phyloP scores from a whole-genome alignment of 2,888 invertebrate species.

The Ormyrus nitidulus region DNA sequence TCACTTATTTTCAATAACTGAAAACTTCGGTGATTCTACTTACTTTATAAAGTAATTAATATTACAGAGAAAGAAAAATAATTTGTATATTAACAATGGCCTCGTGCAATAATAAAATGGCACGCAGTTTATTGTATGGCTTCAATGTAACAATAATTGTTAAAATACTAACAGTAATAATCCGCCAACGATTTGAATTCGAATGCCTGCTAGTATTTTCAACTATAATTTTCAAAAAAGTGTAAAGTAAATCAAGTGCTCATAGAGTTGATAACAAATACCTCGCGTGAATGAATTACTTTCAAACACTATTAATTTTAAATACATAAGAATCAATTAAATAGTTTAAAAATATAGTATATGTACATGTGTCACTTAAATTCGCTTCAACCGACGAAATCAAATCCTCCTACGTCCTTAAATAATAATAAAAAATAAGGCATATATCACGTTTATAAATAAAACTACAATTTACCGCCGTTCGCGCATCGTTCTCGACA shows the following conservation, averaged over 20 bases:
- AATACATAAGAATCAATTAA: neutral
- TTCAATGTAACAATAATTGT: constrained; percentile 30
- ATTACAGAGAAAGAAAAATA: constrained; percentile 33
- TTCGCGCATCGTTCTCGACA: no score
- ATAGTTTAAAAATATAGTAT: no score
- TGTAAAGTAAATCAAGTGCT: neutral
- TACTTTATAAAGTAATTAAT: constrained; percentile 33
- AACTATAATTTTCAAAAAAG: constrained; percentile 8
- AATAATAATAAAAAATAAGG: no score
- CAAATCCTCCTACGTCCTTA: no score
- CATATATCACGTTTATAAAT: no score
- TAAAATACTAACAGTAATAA: constrained; percentile 37
- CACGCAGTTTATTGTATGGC: constrained; percentile 52
- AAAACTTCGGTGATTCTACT: constrained; percentile 28
- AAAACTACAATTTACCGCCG: no score
- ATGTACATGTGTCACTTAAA: no score
- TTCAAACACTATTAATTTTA: constrained; percentile 14
- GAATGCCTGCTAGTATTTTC: constrained; percentile 13
- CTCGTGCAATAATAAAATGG: constrained; percentile 51
- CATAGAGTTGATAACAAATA: neutral
- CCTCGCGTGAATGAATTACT: neutral
- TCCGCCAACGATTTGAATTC: neutral
- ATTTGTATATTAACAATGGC: constrained; percentile 48
- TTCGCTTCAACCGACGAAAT: no score
- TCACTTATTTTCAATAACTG: constrained; percentile 17